Conservation (phyloP, 2,113 vertebrate species). For the Acanthochromis polyacanthus region DNA sequence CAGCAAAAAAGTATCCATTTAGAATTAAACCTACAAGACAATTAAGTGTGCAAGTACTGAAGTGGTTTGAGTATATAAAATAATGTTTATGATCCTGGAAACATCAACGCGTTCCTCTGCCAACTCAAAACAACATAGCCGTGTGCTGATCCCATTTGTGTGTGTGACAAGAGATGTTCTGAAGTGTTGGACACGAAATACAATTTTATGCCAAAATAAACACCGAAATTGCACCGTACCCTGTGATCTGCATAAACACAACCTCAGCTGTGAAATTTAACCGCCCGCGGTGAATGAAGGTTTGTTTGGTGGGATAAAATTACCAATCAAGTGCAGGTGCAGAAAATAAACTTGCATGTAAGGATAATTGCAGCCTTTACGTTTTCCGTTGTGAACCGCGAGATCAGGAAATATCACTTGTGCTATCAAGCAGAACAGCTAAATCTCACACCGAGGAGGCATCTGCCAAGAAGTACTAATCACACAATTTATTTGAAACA, state of each 20-base stretch:
- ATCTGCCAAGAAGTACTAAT: not conserved
- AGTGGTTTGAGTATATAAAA: no score
- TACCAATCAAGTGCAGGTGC: not conserved
- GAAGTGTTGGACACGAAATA: not conserved
- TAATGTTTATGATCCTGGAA: no score
- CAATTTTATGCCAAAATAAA: slow-evolving; percentile 3
- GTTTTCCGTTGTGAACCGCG: not conserved
- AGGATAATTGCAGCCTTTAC: not conserved
- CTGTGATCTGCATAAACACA: slow-evolving; percentile 12
- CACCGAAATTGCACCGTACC: not conserved
- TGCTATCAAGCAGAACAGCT: not conserved
- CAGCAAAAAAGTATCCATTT: no score
- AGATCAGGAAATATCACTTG: not conserved
- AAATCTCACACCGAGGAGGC: not conserved
- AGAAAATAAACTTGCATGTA: not conserved
- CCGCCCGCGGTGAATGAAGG: not conserved
- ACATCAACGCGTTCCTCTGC: no score
- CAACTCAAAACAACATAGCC: no score
- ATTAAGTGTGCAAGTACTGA: no score
- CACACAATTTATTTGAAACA: not conserved
- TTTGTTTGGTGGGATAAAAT: slow-evolving; percentile 15
- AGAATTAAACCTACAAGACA: no score
- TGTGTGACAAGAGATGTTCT: not conserved
- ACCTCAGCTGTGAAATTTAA: slow-evolving; percentile 1
- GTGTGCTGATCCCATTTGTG: not conserved